Percentiles rank a stretch among this genome's conserved stretches.
Conservation (phyloP, 2,113 vertebrate genomes). For the Boulengeromyrus knoepffleri region DNA sequence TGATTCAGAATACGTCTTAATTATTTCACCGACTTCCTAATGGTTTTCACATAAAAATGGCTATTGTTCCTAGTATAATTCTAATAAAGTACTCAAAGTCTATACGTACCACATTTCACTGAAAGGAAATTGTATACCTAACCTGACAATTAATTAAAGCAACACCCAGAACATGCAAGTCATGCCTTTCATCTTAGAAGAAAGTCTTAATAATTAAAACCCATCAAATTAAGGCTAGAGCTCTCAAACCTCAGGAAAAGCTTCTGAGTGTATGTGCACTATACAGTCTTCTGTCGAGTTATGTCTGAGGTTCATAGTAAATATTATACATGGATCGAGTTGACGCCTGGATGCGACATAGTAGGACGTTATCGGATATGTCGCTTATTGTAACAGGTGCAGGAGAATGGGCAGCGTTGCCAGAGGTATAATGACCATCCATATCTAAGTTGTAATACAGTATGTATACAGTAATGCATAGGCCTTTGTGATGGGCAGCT, state of each 20-base stretch:
- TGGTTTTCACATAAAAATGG: not conserved
- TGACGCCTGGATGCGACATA: not conserved
- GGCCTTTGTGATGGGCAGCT: not conserved
- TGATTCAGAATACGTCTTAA: slow-evolving; percentile 7
- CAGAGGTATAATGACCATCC: not conserved
- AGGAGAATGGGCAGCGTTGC: not conserved
- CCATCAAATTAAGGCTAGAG: slow-evolving; percentile 7
- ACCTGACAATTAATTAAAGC: slow-evolving; percentile 1
- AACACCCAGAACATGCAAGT: not conserved
- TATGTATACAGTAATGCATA: not conserved
- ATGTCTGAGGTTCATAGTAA: not conserved
- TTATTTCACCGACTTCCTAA: slow-evolving; percentile 8
- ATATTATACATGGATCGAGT: not conserved
- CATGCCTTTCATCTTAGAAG: not conserved
- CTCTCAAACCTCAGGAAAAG: not conserved
- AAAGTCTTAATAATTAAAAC: slow-evolving; percentile 11
- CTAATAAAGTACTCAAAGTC: not conserved
- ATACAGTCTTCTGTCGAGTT: not conserved
- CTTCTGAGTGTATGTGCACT: not conserved
- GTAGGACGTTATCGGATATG: not conserved
- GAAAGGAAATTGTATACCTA: not conserved
- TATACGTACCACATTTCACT: not conserved
- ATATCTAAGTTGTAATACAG: not conserved
- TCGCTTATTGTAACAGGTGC: not conserved
- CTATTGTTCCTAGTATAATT: slow-evolving; percentile 7